These are phyloP conservation scores for Lagorchestes hirsutus DNA, from an alignment of 2,797 vertebrate species.

Conservation along the genomic window DNA sequence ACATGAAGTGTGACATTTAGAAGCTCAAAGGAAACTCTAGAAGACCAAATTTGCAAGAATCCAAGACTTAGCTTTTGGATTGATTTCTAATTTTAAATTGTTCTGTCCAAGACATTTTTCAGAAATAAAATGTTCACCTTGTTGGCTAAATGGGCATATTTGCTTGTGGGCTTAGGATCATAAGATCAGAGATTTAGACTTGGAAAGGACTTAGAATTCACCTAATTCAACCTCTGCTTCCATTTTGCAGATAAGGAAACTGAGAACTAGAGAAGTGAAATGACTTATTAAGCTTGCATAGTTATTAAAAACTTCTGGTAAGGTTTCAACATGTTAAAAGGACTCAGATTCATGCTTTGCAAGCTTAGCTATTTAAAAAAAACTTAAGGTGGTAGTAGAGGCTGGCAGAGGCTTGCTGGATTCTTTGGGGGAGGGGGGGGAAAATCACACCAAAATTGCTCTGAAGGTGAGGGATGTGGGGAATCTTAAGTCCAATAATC, in stretches of 20 bases:
- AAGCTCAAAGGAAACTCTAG: not conserved
- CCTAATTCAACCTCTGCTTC: not conserved
- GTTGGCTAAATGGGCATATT: not conserved
- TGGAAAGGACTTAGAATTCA: not conserved
- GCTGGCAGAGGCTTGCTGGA: not conserved
- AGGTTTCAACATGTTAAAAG: not conserved
- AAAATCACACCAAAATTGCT: not conserved
- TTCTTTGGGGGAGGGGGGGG: not conserved
- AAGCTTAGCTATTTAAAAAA: not conserved
- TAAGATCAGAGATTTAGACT: not conserved
- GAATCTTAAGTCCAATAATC: not conserved
- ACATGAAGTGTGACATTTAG: not conserved
- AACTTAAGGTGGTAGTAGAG: not conserved
- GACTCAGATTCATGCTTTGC: not conserved
- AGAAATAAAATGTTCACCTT: not conserved
- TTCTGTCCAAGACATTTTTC: not conserved
- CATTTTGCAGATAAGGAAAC: not conserved
- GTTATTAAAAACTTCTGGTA: not conserved
- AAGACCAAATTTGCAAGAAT: not conserved
- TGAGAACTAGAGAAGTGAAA: not conserved
- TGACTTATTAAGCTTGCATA: not conserved
- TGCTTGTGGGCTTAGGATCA: constrained; percentile 8
- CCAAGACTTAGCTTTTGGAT: not conserved
- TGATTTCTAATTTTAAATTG: not conserved
- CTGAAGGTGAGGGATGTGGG: not conserved